A percentile compares a stretch with the other conserved stretches of the same genome.
These are phyloP conservation scores for Heterohyrax brucei DNA, from an alignment of 2,797 vertebrate genomes.

Conservation along the genomic window DNA sequence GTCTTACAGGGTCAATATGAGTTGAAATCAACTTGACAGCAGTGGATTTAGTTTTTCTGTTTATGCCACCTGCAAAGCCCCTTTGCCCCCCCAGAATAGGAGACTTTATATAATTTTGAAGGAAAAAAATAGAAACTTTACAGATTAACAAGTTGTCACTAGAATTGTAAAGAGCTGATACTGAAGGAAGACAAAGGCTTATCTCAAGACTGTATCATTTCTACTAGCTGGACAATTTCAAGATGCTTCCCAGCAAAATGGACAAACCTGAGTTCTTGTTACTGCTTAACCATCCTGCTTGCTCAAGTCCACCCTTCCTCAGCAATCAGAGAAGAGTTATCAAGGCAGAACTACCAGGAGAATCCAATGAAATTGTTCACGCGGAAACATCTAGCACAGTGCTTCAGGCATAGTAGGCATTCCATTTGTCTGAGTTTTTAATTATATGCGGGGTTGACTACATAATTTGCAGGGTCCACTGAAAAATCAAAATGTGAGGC, in stretches of 20 bases:
- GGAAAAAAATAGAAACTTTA: slow-evolving; percentile 18
- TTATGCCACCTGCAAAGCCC: not conserved
- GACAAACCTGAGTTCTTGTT: not conserved
- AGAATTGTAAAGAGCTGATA: not conserved
- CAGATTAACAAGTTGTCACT: not conserved
- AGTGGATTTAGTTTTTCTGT: not conserved
- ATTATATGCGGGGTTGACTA: not conserved
- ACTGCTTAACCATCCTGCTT: not conserved
- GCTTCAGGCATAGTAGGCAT: not conserved
- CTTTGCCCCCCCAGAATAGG: not conserved
- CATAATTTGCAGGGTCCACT: not conserved
- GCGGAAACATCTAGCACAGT: not conserved
- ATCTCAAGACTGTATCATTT: not conserved
- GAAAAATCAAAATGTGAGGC: slow-evolving; percentile 12
- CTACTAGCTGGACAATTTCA: not conserved
- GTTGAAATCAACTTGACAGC: not conserved
- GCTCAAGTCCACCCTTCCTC: not conserved
- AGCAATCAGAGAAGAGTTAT: not conserved
- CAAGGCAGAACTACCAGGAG: not conserved
- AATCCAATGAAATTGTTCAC: not conserved
- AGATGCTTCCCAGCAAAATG: not conserved
- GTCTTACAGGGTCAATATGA: not conserved
- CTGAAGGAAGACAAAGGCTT: not conserved
- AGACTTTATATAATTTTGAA: not conserved
- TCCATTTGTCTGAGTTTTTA: not conserved